Evolutionary conservation across 2,888 invertebrate species (phyloP).

Genomic region (Zaprionus obscuricornis): DNA sequence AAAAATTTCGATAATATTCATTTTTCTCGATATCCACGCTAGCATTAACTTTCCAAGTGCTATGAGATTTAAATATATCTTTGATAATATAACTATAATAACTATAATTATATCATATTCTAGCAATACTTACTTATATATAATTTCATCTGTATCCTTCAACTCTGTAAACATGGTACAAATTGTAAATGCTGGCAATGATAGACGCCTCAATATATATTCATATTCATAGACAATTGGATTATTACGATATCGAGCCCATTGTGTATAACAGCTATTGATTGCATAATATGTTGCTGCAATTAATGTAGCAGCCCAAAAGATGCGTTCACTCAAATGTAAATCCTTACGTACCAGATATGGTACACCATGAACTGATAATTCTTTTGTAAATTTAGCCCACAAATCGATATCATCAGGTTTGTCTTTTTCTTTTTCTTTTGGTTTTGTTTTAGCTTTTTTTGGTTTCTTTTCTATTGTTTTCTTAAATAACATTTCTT

Average conservation of each 20-base stretch:
- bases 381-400: conserved; percentile 63
- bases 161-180: conserved; percentile 83
- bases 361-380: conserved; percentile 79
- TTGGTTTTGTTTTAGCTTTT: background rate
- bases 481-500: too few relatives aligned
- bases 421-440: background rate
- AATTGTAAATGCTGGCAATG: conserved; percentile 84
- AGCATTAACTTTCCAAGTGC: conserved; percentile 55
- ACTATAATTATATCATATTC: background rate
- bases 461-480: background rate
- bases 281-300: conserved; percentile 68
- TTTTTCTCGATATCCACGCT: conserved; percentile 39
- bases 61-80: conserved; percentile 15
- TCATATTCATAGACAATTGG: conserved; percentile 85
- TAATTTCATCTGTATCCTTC: conserved; percentile 69
- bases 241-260: conserved; percentile 84
- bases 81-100: too few relatives aligned
- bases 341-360: conserved; percentile 73
- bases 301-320: conserved; percentile 72
- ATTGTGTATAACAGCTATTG: conserved; percentile 72
- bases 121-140: conserved; percentile 63
- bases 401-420: conserved; percentile 30
- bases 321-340: conserved; percentile 75
- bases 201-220: conserved; percentile 84
- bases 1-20: conserved; percentile 69